A percentile compares a stretch with the other conserved stretches of the same genome.
Conservation (phyloP, 1,140 invertebrate genomes). For the Archegozetes longisetosus region DNA sequence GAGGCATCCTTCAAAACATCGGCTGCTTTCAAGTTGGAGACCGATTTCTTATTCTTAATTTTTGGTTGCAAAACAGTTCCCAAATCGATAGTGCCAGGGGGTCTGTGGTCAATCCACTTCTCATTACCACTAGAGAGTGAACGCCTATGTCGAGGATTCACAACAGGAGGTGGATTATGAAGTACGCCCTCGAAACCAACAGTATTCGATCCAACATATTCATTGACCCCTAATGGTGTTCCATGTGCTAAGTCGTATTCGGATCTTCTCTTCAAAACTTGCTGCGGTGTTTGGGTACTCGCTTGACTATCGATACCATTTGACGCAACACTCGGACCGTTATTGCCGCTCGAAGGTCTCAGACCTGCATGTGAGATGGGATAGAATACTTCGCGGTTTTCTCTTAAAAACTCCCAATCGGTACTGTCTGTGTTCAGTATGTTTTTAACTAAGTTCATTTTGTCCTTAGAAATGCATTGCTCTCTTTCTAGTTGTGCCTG, state of each 20-base stretch:
- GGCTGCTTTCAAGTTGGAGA: constrained; percentile 52
- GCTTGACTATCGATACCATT: background rate
- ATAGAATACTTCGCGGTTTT: background rate
- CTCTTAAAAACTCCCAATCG: constrained; percentile 15
- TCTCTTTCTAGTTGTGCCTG: constrained; percentile 19
- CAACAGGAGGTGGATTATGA: constrained; percentile 30
- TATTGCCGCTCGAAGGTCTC: background rate
- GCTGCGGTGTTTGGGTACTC: background rate
- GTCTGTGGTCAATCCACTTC: constrained; percentile 78
- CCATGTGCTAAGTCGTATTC: background rate
- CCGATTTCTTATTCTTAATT: constrained; percentile 61
- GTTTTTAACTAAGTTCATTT: constrained; percentile 19
- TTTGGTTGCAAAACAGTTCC: constrained; percentile 76
- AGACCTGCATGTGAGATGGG: too few relatives aligned
- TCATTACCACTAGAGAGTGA: constrained; percentile 53
- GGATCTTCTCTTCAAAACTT: background rate
- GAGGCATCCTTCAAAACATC: constrained; percentile 57
- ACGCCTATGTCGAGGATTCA: constrained; percentile 52
- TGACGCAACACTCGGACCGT: background rate
- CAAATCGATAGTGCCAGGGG: constrained; percentile 38
- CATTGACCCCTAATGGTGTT: too few relatives aligned
- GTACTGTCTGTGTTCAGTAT: constrained; percentile 20
- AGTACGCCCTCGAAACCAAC: background rate
- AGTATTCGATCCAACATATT: background rate
- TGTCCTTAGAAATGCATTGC: constrained; percentile 20